These are phyloP conservation scores for Malurus leucopterus DNA, from an alignment of 2,797 vertebrate genomes.

Conservation along the genomic window DNA sequence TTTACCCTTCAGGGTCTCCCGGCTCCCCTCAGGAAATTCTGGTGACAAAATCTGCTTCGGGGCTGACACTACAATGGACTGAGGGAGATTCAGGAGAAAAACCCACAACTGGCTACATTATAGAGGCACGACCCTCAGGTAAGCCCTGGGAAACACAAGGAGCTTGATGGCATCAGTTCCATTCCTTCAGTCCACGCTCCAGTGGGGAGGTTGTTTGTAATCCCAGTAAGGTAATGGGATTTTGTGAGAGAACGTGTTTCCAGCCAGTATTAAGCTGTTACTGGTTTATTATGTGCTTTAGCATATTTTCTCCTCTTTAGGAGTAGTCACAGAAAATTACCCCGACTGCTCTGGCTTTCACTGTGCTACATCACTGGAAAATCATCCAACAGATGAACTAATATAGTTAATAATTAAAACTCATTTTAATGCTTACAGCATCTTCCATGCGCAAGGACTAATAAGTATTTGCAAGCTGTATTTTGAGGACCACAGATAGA, in stretches of 20 bases:
- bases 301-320: slow-evolving; percentile 17
- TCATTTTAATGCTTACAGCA: slow-evolving; percentile 32
- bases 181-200: not conserved
- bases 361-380: slow-evolving; percentile 29
- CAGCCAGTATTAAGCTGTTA: not conserved
- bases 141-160: not conserved
- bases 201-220: not conserved
- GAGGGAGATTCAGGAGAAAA: slow-evolving; percentile 80
- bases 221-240: not conserved
- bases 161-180: not conserved
- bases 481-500: slow-evolving; percentile 19
- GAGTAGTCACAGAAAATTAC: slow-evolving; percentile 36
- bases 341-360: slow-evolving; percentile 1
- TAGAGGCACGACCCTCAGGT: slow-evolving; percentile 94
- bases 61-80: slow-evolving; percentile 84
- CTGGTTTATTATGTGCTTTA: not conserved
- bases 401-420: slow-evolving; percentile 60
- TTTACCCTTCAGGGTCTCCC: slow-evolving; percentile 79
- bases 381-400: slow-evolving; percentile 48
- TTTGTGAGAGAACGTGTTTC: not conserved
- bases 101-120: slow-evolving; percentile 84
- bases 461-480: slow-evolving; percentile 1
- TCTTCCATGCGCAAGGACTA: not conserved
- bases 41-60: slow-evolving; percentile 85
- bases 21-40: slow-evolving; percentile 84